phyloP scores from a whole-genome alignment of 2,113 vertebrate genomes.

The Corynorhinus townsendii region DNA sequence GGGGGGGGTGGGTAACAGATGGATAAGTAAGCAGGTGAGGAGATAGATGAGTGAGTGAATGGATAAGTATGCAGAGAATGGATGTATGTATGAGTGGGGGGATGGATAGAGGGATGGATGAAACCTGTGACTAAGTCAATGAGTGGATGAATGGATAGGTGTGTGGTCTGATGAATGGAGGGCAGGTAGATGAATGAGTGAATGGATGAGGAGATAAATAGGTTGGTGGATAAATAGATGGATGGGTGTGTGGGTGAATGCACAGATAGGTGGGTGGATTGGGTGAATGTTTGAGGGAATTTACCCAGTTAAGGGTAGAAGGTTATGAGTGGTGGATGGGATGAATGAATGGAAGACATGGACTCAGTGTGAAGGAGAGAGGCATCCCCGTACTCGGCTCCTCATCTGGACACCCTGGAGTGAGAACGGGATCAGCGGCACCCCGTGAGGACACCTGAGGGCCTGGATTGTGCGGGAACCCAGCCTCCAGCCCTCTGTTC shows the following conservation, averaged over 20 bases:
- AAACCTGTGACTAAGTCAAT: not conserved
- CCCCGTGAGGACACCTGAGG: not conserved
- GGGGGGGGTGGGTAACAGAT: not conserved
- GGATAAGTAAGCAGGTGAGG: not conserved
- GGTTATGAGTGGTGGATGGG: not conserved
- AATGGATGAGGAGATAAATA: not conserved
- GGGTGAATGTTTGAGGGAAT: not conserved
- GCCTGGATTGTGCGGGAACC: not conserved
- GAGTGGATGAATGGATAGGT: not conserved
- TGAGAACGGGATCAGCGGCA: not conserved
- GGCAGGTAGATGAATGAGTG: not conserved
- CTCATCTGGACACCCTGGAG: not conserved
- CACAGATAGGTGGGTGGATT: not conserved
- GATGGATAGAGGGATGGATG: not conserved
- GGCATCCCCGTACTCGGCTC: too few species aligned
- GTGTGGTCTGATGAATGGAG: not conserved
- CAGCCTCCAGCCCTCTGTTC: not conserved
- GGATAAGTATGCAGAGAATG: not conserved
- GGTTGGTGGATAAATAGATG: not conserved
- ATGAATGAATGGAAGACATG: too few species aligned
- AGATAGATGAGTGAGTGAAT: not conserved
- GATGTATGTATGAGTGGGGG: not conserved
- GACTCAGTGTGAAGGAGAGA: not conserved
- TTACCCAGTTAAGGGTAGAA: not conserved
- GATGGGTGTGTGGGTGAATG: not conserved